phyloP scores from a whole-genome alignment of 2,888 invertebrate genomes.

The Phymatocera aterrima region DNA sequence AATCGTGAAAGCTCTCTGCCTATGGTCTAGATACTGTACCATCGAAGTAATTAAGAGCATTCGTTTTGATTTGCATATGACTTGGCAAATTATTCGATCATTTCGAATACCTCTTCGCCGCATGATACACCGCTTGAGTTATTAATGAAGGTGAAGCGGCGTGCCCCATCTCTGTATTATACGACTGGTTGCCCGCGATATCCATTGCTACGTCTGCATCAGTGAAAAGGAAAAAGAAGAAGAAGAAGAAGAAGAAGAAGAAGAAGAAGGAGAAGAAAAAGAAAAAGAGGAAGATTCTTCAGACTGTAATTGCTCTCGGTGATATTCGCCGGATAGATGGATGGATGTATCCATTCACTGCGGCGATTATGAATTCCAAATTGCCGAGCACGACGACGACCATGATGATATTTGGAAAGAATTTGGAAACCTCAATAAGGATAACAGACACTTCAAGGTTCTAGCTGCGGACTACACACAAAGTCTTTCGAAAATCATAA shows the following conservation, averaged over 20 bases:
- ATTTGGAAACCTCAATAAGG: background rate
- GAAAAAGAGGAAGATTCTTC: background rate
- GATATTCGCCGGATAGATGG: background rate
- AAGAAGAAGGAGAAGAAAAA: background rate
- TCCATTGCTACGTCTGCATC: background rate
- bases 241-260: background rate
- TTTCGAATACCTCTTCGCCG: constrained; percentile 14
- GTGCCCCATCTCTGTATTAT: background rate
- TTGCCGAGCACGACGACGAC: no score
- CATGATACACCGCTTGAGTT: constrained; percentile 34
- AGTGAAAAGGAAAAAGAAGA: background rate
- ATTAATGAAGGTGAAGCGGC: constrained; percentile 33
- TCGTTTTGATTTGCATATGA: constrained; percentile 43
- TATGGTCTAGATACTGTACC: background rate
- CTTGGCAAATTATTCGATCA: constrained; percentile 40
- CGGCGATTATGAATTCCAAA: no score
- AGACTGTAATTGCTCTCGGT: background rate
- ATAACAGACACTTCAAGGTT: constrained; percentile 2
- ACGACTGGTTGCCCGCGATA: background rate
- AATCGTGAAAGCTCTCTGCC: no score
- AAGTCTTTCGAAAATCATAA: background rate
- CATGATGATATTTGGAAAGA: no score
- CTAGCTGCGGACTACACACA: background rate
- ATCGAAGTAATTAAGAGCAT: constrained; percentile 39
- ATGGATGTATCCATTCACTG: background rate